A percentile compares a stretch with the other conserved stretches of the same genome.
Evolutionary conservation across 2,888 invertebrate species (phyloP).

Genomic region (Esperia sulphurella): DNA sequence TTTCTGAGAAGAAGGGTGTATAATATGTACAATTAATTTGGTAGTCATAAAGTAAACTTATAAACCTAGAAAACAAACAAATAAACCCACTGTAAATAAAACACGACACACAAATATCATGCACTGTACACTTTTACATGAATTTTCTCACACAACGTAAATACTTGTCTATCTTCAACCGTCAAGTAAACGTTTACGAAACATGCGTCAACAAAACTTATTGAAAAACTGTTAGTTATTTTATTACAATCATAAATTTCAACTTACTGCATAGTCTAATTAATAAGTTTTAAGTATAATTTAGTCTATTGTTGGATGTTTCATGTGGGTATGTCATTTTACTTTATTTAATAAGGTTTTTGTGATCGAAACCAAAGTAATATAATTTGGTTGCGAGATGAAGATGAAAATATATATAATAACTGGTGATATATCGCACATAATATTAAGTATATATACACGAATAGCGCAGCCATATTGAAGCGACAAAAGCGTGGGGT

Average conservation of each 20-base stretch:
- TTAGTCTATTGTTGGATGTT: conserved; percentile 7
- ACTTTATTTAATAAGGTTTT: not conserved
- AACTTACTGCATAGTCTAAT: not conserved
- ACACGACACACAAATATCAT: not conserved
- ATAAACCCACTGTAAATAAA: not conserved
- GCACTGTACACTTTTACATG: not conserved
- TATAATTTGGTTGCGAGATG: conserved; percentile 43
- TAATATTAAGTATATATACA: conserved; percentile 48
- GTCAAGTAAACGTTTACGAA: not conserved
- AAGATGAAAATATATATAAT: conserved; percentile 22
- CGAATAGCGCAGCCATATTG: conserved; percentile 40
- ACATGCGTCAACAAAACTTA: not conserved
- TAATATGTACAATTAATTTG: not conserved
- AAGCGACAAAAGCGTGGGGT: conserved; percentile 46
- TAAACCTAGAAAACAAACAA: not conserved
- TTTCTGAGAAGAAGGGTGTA: not conserved
- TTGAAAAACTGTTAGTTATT: not conserved
- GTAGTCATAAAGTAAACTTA: not conserved
- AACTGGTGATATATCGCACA: conserved; percentile 29
- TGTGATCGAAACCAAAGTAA: conserved; percentile 39
- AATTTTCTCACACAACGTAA: not conserved
- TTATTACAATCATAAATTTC: not conserved
- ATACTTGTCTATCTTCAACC: not conserved
- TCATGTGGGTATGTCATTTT: not conserved
- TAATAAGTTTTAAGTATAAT: conserved; percentile 2